Evolutionary conservation across 1,140 invertebrate species (phyloP).

Genomic region (Macrosteles quadrilineatus): DNA sequence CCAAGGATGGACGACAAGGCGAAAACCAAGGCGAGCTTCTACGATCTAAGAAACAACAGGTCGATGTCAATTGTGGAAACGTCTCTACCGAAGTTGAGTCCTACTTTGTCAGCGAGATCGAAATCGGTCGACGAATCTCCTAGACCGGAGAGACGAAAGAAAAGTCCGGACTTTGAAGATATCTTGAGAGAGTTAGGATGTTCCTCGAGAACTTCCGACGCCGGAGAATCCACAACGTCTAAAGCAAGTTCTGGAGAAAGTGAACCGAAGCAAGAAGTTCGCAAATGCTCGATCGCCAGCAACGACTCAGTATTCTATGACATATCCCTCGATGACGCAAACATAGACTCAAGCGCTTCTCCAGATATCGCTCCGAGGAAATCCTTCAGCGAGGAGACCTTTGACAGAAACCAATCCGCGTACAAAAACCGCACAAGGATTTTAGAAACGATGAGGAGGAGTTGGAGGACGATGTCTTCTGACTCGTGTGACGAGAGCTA

Average conservation of each 20-base stretch:
- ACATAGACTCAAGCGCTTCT: not conserved
- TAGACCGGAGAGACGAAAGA: not conserved
- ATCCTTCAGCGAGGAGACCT: slow-evolving; percentile 9
- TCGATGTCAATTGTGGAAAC: too few relatives aligned
- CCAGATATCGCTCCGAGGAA: not conserved
- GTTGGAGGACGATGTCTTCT: not conserved
- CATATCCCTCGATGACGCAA: not conserved
- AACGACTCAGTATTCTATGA: not conserved
- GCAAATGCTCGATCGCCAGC: not conserved
- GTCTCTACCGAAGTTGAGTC: too few relatives aligned
- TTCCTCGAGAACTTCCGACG: not conserved
- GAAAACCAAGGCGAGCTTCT: too few relatives aligned
- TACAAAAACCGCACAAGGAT: too few relatives aligned
- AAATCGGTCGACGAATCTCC: too few relatives aligned
- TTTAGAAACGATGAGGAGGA: too few relatives aligned
- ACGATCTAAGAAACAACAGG: too few relatives aligned
- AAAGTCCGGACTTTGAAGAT: slow-evolving; percentile 9
- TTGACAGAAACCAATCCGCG: not conserved
- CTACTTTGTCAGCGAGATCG: too few relatives aligned
- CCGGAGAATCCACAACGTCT: not conserved
- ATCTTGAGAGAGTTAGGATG: not conserved
- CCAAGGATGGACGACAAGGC: too few relatives aligned
- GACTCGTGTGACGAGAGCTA: not conserved
- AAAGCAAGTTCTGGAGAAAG: not conserved
- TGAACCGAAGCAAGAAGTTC: not conserved